A percentile compares a stretch with the other conserved stretches of the same genome.
Conservation (phyloP, 2,888 invertebrate genomes). For the Hydriomena furcata region DNA sequence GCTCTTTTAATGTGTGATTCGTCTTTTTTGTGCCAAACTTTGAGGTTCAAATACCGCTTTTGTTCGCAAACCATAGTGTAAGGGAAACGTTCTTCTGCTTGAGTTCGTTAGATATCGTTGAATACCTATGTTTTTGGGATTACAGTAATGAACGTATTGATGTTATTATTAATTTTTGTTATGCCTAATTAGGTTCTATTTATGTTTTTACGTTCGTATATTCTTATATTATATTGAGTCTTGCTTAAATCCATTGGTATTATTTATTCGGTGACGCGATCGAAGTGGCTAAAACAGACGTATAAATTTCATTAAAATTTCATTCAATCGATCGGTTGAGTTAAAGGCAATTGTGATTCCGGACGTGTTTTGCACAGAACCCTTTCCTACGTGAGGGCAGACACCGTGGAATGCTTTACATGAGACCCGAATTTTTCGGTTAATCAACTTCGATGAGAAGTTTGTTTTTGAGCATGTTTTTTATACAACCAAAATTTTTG, state of each 20-base stretch:
- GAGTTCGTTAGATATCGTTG: too few species aligned
- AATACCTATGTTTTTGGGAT: too few species aligned
- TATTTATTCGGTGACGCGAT: constrained; percentile 11
- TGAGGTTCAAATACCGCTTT: constrained; percentile 10
- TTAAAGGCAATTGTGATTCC: constrained; percentile 17
- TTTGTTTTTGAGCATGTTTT: background rate
- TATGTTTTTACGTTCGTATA: too few species aligned
- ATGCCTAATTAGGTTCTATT: too few species aligned
- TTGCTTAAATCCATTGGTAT: background rate
- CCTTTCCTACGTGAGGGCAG: constrained; percentile 18
- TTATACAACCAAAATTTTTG: background rate
- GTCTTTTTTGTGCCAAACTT: constrained; percentile 14
- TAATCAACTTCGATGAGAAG: constrained; percentile 13
- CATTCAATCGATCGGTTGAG: constrained; percentile 9
- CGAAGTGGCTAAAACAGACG: constrained; percentile 6
- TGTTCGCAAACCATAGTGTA: constrained; percentile 1
- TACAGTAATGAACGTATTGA: too few species aligned
- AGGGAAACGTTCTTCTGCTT: too few species aligned
- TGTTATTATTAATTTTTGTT: too few species aligned
- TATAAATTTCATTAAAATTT: constrained; percentile 17
- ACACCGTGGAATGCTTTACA: constrained; percentile 15
- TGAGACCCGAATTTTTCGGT: constrained; percentile 21
- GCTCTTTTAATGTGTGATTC: constrained; percentile 26
- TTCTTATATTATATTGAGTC: too few species aligned
- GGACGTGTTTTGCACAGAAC: constrained; percentile 12